Base-by-base conservation (phyloP, 2,888 invertebrate genomes). In the Glaucopsyche alexis region DNA sequence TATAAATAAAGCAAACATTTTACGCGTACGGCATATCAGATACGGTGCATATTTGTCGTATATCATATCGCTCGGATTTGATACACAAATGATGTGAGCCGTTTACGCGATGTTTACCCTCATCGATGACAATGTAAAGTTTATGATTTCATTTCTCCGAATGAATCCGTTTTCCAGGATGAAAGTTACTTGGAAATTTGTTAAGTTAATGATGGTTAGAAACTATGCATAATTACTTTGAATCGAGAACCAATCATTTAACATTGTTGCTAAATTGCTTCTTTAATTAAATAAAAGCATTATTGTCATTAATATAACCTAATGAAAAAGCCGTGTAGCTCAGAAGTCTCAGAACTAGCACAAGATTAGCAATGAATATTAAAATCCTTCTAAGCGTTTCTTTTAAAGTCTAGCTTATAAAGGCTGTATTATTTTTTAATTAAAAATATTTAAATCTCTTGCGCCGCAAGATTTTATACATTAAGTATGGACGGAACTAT, bases 1-100 rank as follows among this genome's bases (percentile, higher is more conserved):
- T 67, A 45, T 45, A 40, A 66, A 66, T 66, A 66, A 66, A 67
- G 45, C 67, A 67, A 67, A 67, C 45, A 67, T 67, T 67, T 67
- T 67, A 67, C 16, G 45, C 45, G 19, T 67, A n/a, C n/a, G n/a
- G n/a, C n/a, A n/a, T n/a, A 67, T 67, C 67, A 67, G 67, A 67
- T 67, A 67, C 16, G 67, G 16, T 9, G 67, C 11, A 66, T 66
- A 45, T 60, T 60, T 60, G 60, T 13, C 13, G 13, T 19, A 13
- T 60, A 38, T 60, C 60, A 38, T 60, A 71, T 55, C 55, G 29
- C 45, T 45, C 47, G 11, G 60, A 29, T 60, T 60, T 60, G 60
- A 60, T 60, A 60, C 60, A 29, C 60, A 60, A 11, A 60, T 60
- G 19, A 60, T 29, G 29, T 29, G 60, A 11, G 14, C 19, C 69